phyloP scores from a whole-genome alignment of 2,113 vertebrate genomes.

The Scartelaos histophorus region DNA sequence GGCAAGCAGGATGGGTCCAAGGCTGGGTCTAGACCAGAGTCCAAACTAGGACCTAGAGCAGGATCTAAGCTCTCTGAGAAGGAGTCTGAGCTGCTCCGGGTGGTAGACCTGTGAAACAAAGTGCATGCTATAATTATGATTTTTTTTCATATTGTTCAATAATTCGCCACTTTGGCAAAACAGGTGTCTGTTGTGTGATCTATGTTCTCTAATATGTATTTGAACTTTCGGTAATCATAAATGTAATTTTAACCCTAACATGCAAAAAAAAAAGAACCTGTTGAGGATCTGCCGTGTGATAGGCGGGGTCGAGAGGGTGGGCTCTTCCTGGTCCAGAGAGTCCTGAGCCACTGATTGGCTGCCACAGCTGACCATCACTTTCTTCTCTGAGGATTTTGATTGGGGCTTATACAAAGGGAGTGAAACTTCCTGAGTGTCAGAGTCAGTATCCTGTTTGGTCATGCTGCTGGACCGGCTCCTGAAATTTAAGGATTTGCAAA shows the following conservation, averaged over 20 bases:
- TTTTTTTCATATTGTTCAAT: too few relatives aligned
- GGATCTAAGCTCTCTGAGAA: constrained; percentile 93
- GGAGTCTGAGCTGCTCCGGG: constrained; percentile 91
- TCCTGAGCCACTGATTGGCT: constrained; percentile 80
- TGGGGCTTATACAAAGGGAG: constrained; percentile 77
- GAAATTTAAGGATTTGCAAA: constrained; percentile 30
- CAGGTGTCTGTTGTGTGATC: too few relatives aligned
- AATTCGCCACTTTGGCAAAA: too few relatives aligned
- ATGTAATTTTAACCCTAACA: not conserved
- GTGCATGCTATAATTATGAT: too few relatives aligned
- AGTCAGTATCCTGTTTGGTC: constrained; percentile 94
- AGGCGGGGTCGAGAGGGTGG: constrained; percentile 66
- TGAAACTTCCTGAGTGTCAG: constrained; percentile 87
- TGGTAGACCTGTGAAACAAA: constrained; percentile 74
- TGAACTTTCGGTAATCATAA: too few relatives aligned
- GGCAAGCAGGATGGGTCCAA: constrained; percentile 95
- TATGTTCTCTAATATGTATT: too few relatives aligned
- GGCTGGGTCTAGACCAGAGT: constrained; percentile 86
- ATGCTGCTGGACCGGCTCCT: constrained; percentile 93
- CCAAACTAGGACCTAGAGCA: constrained; percentile 86
- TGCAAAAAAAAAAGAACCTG: constrained; percentile 58
- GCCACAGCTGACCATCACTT: constrained; percentile 76
- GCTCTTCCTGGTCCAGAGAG: constrained; percentile 82
- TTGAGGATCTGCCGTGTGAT: constrained; percentile 85
- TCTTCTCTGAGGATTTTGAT: constrained; percentile 86